Base-by-base conservation (phyloP, 2,113 vertebrate genomes). In the Rhinichthys klamathensis region DNA sequence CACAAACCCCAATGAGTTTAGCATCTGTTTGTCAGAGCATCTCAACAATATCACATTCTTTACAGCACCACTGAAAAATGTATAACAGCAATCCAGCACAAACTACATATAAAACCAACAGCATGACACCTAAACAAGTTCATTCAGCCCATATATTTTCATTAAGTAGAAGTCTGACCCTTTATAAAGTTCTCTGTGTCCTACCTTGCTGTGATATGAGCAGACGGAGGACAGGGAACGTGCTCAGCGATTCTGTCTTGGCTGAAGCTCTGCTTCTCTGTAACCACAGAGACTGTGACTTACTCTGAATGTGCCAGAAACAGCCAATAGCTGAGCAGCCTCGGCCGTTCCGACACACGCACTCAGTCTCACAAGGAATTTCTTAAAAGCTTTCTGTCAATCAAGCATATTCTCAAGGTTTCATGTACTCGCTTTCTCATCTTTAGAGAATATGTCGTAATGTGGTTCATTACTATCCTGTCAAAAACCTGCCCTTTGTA, bases 251-350 rank as follows among this genome's bases (percentile, higher is more conserved):
- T 41, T 81, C 60, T 46, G 78, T 80, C 86, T 86, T 85, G 77
- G 82, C 87, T 89, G 91, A 92, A 72, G 84, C 90, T 92, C 91
- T 92, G 87, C 92, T 93, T 93, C 89, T 89, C 86, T 89, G 90
- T 91, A 91, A 84, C 91, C 87, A 89, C 82, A 92, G 88, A 88
- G 75, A 88, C 89, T 89, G 90, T 83, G 89, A 88, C 89, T 91
- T 87, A 90, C 91, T 91, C 77, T 89, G 83, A 88, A 84, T 92
- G 90, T 90, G 84, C 56, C 77, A 54, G 86, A 88, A 87, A 41
- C 91, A 92, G 87, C 95, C 93, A 95, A 95, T 94, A 78, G 85
- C 86, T 60, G 90, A 83, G 90, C 90, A 87, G 84, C 80, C 78
- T 85, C 63, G 56, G 56, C 79, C 46, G 80, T 73, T 84, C 70